These are phyloP conservation scores for Zelleria hepariella DNA, from an alignment of 2,888 invertebrate genomes.

Conservation along the genomic window DNA sequence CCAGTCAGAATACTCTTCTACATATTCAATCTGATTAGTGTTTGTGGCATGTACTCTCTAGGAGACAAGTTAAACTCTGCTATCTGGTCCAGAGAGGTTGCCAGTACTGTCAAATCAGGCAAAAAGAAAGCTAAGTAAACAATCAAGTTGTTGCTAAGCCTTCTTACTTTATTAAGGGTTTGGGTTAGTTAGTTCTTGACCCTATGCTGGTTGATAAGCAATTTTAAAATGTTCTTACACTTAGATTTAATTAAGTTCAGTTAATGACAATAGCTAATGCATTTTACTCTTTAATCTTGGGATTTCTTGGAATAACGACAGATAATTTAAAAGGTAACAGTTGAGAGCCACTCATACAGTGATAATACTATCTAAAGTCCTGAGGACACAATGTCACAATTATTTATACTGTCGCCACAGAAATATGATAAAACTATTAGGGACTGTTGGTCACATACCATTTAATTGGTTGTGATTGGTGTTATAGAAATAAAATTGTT, in stretches of 20 bases:
- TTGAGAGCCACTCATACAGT: not conserved
- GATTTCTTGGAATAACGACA: not conserved
- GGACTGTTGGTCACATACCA: not conserved
- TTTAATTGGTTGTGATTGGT: not conserved
- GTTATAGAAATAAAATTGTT: not conserved
- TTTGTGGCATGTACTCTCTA: conserved; percentile 74
- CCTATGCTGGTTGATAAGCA: not conserved
- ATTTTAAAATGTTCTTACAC: too few species aligned
- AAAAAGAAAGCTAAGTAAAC: conserved; percentile 63
- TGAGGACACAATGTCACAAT: not conserved
- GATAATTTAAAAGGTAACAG: not conserved
- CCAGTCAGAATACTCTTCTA: conserved; percentile 84
- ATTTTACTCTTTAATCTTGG: not conserved
- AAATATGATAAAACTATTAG: too few species aligned
- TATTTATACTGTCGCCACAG: too few species aligned
- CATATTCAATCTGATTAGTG: conserved; percentile 72
- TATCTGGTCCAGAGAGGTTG: conserved; percentile 80
- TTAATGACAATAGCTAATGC: not conserved
- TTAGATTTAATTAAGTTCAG: not conserved
- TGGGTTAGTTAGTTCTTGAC: not conserved
- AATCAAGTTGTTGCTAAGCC: not conserved
- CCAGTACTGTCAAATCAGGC: conserved; percentile 57
- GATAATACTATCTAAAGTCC: not conserved
- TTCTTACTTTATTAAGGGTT: not conserved
- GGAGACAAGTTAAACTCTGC: conserved; percentile 81